Percentiles rank a stretch among this genome's conserved stretches.
These are phyloP conservation scores for Andrena fulva DNA, from an alignment of 2,888 invertebrate genomes.

Conservation along the genomic window DNA sequence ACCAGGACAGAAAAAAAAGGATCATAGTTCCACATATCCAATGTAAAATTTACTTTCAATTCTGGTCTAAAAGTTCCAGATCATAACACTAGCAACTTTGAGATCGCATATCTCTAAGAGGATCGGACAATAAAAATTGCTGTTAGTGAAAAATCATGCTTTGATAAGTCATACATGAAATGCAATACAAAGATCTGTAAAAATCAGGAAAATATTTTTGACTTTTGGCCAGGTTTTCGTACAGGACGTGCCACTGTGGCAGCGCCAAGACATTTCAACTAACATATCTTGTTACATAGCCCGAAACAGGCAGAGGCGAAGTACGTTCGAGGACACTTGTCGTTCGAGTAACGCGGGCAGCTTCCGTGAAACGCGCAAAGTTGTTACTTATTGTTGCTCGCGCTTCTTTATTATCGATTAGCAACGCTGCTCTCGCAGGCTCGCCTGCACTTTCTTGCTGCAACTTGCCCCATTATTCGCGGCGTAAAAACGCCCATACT, in stretches of 20 bases:
- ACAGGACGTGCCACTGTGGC: no score
- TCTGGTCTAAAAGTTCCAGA: no score
- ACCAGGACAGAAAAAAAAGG: neutral
- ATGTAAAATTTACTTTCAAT: neutral
- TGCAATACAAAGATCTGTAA: no score
- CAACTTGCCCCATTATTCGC: constrained; percentile 6
- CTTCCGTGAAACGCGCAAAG: constrained; percentile 6
- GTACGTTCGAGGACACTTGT: constrained; percentile 3
- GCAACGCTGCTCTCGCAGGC: constrained; percentile 24
- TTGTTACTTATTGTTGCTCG: constrained; percentile 29
- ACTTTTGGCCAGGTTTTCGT: no score
- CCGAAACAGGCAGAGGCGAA: neutral
- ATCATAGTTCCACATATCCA: neutral
- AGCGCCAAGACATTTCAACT: neutral
- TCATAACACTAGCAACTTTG: no score
- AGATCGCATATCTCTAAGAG: no score
- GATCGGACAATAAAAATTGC: no score
- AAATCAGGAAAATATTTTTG: no score
- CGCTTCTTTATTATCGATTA: constrained; percentile 48
- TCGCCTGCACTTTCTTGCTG: constrained; percentile 10
- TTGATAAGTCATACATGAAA: no score
- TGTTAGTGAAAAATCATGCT: no score
- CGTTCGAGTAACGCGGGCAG: neutral
- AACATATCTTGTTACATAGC: neutral
- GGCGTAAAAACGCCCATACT: constrained; percentile 3